Base-by-base conservation (phyloP, 2,888 invertebrate species). In the Empis livida region DNA sequence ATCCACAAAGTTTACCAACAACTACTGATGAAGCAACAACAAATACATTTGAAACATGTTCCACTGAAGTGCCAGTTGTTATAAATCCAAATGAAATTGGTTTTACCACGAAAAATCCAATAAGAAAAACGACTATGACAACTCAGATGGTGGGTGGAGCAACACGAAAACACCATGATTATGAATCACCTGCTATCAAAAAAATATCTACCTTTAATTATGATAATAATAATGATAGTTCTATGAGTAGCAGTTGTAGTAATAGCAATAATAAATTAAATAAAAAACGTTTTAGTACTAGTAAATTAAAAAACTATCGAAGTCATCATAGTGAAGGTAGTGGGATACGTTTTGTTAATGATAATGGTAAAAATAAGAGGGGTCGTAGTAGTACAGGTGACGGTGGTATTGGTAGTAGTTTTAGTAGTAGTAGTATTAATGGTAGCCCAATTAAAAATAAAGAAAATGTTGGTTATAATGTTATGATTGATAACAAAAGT, bases 21-120 rank as follows among this genome's bases (percentile, higher is more conserved):
- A 65, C 62, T 40, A 63, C 62, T 38, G 35, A 42, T 17, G 39
- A 30, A 38, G 57, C 61, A 27, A 59, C 59, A 31, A 64, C 57
- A 32, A 62, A 63, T 13, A 62, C 62, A 10, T 61, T 62, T 17
- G 67, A 66, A 45, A 67, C 67, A 11, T 65, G 67, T 53, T 62
- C 67, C 45, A 66, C 65, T 8, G 41, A 41, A 41, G 14, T 41
- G 20, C 41, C 41, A 27, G 41, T 27, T n/a, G 41, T 27, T n/a
- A 17, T 39, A 30, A 38, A 16, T 13, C 16, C 17, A 17, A 17
- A 39, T 39, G 3, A 17, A 11, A 39, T 17, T 13, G 41, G 41
- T 11, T 5, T 27, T 27, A 27, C 23, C 2, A 8, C 23, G 23
- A 27, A 6, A 27, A 27, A 8, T 27, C 23, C 23, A 27, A 8